phyloP scores from a whole-genome alignment of 2,797 vertebrate species.

The Poeciliopsis gracilis region DNA sequence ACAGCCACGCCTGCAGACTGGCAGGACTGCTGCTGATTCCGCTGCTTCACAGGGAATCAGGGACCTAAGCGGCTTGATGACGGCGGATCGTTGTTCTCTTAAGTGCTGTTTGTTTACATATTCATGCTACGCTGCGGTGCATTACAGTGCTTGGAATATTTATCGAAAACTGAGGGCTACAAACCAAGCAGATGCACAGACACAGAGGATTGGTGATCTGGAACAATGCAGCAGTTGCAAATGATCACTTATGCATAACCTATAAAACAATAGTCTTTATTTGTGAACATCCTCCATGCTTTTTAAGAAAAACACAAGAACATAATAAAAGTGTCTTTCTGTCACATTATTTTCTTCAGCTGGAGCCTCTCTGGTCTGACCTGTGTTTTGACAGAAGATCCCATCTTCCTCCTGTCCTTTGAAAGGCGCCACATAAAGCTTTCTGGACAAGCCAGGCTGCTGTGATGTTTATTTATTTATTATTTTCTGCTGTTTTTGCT shows the following conservation, averaged over 20 bases:
- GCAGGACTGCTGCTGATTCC: slow-evolving; percentile 25
- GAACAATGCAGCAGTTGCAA: not conserved
- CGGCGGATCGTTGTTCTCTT: slow-evolving; percentile 3
- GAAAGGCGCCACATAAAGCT: slow-evolving; percentile 45
- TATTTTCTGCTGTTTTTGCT: slow-evolving; percentile 35
- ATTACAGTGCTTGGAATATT: slow-evolving; percentile 15
- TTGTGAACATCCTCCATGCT: not conserved
- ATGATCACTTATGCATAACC: not conserved
- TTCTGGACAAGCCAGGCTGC: slow-evolving; percentile 26
- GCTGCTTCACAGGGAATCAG: slow-evolving; percentile 26
- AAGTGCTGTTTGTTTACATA: slow-evolving; percentile 36
- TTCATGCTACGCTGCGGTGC: slow-evolving; percentile 22
- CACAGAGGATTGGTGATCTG: not conserved
- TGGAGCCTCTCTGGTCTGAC: slow-evolving; percentile 38
- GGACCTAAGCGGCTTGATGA: slow-evolving; percentile 32
- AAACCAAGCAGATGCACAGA: not conserved
- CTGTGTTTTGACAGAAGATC: slow-evolving; percentile 53
- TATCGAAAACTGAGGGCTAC: slow-evolving; percentile 19
- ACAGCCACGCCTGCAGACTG: slow-evolving; percentile 57
- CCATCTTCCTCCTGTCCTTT: slow-evolving; percentile 36
- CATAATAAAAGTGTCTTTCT: slow-evolving; percentile 38
- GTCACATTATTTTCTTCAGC: slow-evolving; percentile 37
- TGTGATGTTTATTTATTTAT: slow-evolving; percentile 2
- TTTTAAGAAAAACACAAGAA: not conserved
- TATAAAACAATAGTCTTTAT: not conserved